These are phyloP conservation scores for Sesamia inferens DNA, from an alignment of 2,888 invertebrate species.

Conservation along the genomic window DNA sequence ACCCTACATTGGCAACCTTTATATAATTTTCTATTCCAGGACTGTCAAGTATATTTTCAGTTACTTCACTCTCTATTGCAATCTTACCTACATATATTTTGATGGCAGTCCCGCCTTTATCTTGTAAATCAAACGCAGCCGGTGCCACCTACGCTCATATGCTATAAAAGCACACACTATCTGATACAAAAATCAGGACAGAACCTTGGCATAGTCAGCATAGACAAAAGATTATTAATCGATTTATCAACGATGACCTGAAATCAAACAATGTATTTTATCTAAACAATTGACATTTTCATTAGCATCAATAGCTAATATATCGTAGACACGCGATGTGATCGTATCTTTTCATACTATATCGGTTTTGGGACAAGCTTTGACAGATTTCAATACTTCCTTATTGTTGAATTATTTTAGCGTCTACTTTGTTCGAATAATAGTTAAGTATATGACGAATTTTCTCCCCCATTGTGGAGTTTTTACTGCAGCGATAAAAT, in stretches of 20 bases:
- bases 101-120: slow-evolving; percentile 20
- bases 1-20: not conserved
- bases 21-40: not conserved
- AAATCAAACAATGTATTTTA: slow-evolving; percentile 44
- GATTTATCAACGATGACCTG: slow-evolving; percentile 62
- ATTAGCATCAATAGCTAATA: slow-evolving; percentile 37
- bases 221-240: slow-evolving; percentile 60
- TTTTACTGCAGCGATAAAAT: slow-evolving; percentile 10
- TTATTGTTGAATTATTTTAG: not conserved
- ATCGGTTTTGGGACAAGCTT: not conserved
- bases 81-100: not conserved
- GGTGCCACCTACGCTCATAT: slow-evolving; percentile 11
- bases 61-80: not conserved
- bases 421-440: not conserved
- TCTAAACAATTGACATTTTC: slow-evolving; percentile 42
- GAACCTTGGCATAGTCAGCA: slow-evolving; percentile 63
- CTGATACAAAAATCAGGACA: slow-evolving; percentile 59
- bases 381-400: not conserved
- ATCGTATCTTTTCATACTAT: slow-evolving; percentile 9
- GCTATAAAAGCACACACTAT: slow-evolving; percentile 49
- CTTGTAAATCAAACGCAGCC: slow-evolving; percentile 32
- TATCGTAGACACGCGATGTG: slow-evolving; percentile 13
- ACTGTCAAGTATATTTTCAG: not conserved
- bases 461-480: not conserved
- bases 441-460: not conserved